Evolutionary conservation across 2,888 invertebrate genomes (phyloP).

Genomic region (Seira sanloemensis): DNA sequence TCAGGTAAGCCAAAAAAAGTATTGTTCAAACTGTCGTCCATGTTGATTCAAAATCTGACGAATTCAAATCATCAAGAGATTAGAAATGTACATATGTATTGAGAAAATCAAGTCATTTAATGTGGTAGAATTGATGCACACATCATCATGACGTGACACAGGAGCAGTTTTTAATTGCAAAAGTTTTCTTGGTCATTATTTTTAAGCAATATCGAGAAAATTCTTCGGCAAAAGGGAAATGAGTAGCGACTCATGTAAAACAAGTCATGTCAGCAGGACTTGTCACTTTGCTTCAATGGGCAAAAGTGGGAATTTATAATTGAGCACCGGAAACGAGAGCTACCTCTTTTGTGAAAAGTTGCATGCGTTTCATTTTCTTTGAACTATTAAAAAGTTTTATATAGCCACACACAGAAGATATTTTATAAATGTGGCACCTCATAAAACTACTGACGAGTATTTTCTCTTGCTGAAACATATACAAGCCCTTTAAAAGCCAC

Average conservation of each 20-base stretch:
- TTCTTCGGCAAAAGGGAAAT: not conserved
- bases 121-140: no score
- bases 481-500: not conserved
- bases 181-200: no score
- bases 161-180: no score
- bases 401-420: not conserved
- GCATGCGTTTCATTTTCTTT: conserved; percentile 29
- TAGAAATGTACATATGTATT: no score
- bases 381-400: not conserved
- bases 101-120: no score
- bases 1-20: conserved; percentile 51
- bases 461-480: not conserved
- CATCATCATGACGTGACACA: no score
- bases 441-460: not conserved
- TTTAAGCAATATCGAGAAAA: not conserved
- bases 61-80: no score
- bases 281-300: no score
- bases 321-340: conserved; percentile 59
- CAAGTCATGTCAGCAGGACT: no score
- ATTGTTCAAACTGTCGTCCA: no score
- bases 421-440: not conserved
- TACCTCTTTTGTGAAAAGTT: conserved; percentile 36
- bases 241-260: not conserved
- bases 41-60: no score
- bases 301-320: conserved; percentile 21